Conservation (phyloP, 1,140 invertebrate species). For the Drosophila subobscura region DNA sequence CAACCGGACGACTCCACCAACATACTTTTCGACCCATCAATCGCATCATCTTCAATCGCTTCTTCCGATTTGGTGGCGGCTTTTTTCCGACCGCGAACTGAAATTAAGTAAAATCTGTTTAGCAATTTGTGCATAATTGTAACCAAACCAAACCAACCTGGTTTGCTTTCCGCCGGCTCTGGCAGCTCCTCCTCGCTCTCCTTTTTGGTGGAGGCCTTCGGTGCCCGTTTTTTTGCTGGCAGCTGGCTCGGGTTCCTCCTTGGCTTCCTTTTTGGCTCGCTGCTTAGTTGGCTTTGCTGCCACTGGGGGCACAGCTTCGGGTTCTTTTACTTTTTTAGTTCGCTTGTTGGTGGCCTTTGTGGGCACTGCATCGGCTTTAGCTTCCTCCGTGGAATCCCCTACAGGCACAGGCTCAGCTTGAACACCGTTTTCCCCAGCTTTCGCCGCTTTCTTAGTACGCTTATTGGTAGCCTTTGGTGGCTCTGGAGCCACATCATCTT, state of each 20-base stretch:
- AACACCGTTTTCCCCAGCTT: background rate
- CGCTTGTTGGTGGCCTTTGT: conserved; percentile 16
- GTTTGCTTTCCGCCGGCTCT: conserved; percentile 27
- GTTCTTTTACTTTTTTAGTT: conserved; percentile 20
- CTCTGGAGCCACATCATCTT: conserved; percentile 11
- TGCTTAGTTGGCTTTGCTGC: conserved; percentile 15
- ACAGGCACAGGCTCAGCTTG: background rate
- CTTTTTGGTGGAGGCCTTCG: conserved; percentile 8
- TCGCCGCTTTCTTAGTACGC: conserved; percentile 29
- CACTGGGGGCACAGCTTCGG: conserved; percentile 1
- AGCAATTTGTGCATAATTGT: background rate
- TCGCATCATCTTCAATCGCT: conserved; percentile 30
- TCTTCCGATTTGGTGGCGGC: conserved; percentile 19
- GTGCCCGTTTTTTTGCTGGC: conserved; percentile 38
- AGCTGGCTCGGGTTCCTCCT: conserved; percentile 4
- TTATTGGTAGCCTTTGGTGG: conserved; percentile 13
- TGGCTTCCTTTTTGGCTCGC: conserved; percentile 9
- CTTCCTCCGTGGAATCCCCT: conserved; percentile 1
- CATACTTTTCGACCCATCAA: conserved; percentile 70
- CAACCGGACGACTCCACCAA: conserved; percentile 64
- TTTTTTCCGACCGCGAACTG: conserved; percentile 62
- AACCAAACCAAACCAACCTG: too few relatives aligned
- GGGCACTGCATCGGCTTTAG: background rate
- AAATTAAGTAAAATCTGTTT: background rate
- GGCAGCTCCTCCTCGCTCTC: conserved; percentile 14